Percentiles rank a stretch among this genome's conserved stretches.
Evolutionary conservation across 1,140 invertebrate genomes (phyloP).

Genomic region (Ceratina japonica): DNA sequence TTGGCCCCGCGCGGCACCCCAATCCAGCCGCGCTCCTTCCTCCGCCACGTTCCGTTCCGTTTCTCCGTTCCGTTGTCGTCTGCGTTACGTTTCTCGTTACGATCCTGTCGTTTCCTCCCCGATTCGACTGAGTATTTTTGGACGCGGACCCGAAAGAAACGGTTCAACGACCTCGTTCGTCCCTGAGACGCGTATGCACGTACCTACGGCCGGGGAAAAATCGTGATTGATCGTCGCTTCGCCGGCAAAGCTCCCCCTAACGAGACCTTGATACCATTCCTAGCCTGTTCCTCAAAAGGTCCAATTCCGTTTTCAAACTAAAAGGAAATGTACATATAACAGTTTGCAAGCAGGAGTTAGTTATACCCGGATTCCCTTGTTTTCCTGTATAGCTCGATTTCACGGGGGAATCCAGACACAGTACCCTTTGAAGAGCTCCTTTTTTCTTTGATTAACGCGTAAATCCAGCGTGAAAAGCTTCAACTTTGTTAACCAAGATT

Average conservation of each 20-base stretch:
- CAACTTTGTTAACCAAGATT: neutral
- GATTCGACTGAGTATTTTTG: slow-evolving; percentile 60
- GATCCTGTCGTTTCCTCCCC: slow-evolving; percentile 38
- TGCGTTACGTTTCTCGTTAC: slow-evolving; percentile 57
- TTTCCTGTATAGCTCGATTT: too few relatives aligned
- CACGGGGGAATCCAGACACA: too few relatives aligned
- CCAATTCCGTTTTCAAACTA: neutral
- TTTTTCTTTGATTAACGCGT: too few relatives aligned
- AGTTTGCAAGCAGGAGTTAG: too few relatives aligned
- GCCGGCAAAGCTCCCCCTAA: slow-evolving; percentile 38
- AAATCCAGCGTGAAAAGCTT: neutral
- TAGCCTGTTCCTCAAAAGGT: neutral
- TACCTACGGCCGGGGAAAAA: slow-evolving; percentile 45
- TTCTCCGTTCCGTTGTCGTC: slow-evolving; percentile 29
- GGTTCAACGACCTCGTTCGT: slow-evolving; percentile 63
- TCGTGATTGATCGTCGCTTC: slow-evolving; percentile 62
- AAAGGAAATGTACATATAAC: too few relatives aligned
- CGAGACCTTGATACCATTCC: slow-evolving; percentile 52
- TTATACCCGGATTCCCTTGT: too few relatives aligned
- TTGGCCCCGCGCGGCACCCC: neutral
- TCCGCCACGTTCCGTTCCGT: neutral
- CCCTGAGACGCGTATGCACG: slow-evolving; percentile 40
- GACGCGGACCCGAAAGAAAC: slow-evolving; percentile 45
- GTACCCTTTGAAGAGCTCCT: too few relatives aligned
- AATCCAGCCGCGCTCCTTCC: neutral